A percentile compares a stretch with the other conserved stretches of the same genome.
Evolutionary conservation across 2,113 vertebrate genomes (phyloP).

Genomic region (Sapajus apella): DNA sequence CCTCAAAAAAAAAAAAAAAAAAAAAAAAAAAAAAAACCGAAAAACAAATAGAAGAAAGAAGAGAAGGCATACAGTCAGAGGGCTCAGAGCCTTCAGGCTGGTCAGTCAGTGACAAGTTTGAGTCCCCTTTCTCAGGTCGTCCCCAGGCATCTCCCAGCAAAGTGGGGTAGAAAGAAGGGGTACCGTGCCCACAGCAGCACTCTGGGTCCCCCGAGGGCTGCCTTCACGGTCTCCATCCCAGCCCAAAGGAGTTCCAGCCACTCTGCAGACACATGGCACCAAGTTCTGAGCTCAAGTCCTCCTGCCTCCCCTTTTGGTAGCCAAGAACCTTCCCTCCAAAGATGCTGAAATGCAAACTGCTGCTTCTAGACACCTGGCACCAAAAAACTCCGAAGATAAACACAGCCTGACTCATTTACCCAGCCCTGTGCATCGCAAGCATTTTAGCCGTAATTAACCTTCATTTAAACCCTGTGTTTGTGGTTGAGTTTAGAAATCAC

Average conservation of each 20-base stretch:
- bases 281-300: not conserved
- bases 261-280: accelerated
- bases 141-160: not conserved
- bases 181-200: accelerated
- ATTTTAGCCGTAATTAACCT: not conserved
- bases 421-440: not conserved
- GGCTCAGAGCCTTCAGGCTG: not conserved
- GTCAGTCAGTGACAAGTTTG: not conserved
- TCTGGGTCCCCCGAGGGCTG: accelerated
- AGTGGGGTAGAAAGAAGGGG: too few species aligned
- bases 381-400: not conserved
- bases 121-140: not conserved
- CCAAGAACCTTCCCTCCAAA: not conserved
- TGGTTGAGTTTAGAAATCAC: not conserved
- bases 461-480: not conserved
- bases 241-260: not conserved
- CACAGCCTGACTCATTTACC: not conserved
- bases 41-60: too few species aligned
- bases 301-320: accelerated
- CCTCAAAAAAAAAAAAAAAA: too few species aligned
- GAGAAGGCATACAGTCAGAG: not conserved
- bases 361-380: slow-evolving; percentile 9
- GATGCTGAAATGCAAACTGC: not conserved
- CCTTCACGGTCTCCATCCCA: accelerated
- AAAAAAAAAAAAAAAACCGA: too few species aligned